phyloP scores from a whole-genome alignment of 2,888 invertebrate genomes.

The Drosophila antonietae region DNA sequence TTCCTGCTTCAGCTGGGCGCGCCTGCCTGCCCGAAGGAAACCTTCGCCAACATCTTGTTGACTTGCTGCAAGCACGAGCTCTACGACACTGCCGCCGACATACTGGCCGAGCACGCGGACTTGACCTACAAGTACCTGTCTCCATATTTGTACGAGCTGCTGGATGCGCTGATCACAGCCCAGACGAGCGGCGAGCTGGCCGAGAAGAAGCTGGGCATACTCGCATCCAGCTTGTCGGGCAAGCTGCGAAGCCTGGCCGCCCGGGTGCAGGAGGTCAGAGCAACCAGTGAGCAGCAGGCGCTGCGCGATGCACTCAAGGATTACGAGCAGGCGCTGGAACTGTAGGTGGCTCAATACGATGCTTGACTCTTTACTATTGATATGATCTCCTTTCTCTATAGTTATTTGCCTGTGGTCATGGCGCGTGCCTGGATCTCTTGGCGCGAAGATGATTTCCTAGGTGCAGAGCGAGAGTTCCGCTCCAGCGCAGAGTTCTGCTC shows the following conservation, averaged over 20 bases:
- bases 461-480: constrained; percentile 98
- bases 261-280: constrained; percentile 96
- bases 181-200: constrained; percentile 99
- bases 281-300: constrained; percentile 94
- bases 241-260: constrained; percentile 95
- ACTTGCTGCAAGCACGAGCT: constrained; percentile 99
- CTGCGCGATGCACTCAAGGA: constrained; percentile 95
- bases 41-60: constrained; percentile 97
- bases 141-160: constrained; percentile 96
- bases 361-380: background rate
- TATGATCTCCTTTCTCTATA: constrained; percentile 67
- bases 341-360: constrained; percentile 82
- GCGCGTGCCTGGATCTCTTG: constrained; percentile 99
- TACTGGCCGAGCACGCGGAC: constrained; percentile 98
- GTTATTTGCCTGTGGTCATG: constrained; percentile 99
- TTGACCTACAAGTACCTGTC: constrained; percentile 97
- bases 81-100: constrained; percentile 98
- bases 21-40: constrained; percentile 95
- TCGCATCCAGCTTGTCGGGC: constrained; percentile 96
- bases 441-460: constrained; percentile 97
- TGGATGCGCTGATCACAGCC: constrained; percentile 98
- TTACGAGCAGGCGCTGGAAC: constrained; percentile 94
- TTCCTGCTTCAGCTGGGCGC: constrained; percentile 98
- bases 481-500: constrained; percentile 99
- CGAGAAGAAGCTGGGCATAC: constrained; percentile 96